Evolutionary conservation across 2,113 vertebrate genomes (phyloP), one percentile per base, ranked within the genome.

Genomic region (Pangasianodon gigas): DNA sequence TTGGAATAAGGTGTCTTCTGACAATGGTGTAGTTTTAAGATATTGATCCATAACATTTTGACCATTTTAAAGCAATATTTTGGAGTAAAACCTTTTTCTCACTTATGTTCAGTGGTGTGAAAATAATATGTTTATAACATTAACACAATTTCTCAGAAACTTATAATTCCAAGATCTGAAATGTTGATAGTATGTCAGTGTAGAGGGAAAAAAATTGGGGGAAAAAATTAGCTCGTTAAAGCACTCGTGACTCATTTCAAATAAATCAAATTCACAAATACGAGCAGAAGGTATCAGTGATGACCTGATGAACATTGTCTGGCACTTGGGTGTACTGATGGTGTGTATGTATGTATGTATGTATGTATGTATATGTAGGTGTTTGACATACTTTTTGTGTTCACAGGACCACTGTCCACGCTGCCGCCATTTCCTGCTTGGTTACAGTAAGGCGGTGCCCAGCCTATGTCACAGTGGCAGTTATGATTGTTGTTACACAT

Each of bases 401-500:
- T 89, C 91, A 97, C 95, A 2, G 97, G 97, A 18, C 98, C 98
- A n/a, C 98, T 99, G 94, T 99, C 97, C 0, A 97, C 19, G 90
- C 98, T 99, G 29, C 98, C 98, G 19, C 98, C 98, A 0, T 92
- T 92, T n/a, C 98, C 98, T 0, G 79, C 74, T 10, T 95, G 94
- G 88, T 94, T 93, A 91, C 98, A 99, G 92, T 95, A 95, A 0
- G 98, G 98, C 3, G 98, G 98, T 0, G 96, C 97, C 98, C 98
- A 99, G 41, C 98, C 97, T 0, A 44, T 52, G 54, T 95, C 71
- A 90, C 98, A 99, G 93, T 99, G 98, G 92, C 98, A 99, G 94
- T 99, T 98, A 89, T 96, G 96, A 93, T 98, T 98, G 94, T 99
- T 99, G 95, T 99, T 99, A 94, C 98, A 99, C 83, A 98, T 94